phyloP scores from a whole-genome alignment of 2,797 vertebrate species.

The Pangasius djambal region DNA sequence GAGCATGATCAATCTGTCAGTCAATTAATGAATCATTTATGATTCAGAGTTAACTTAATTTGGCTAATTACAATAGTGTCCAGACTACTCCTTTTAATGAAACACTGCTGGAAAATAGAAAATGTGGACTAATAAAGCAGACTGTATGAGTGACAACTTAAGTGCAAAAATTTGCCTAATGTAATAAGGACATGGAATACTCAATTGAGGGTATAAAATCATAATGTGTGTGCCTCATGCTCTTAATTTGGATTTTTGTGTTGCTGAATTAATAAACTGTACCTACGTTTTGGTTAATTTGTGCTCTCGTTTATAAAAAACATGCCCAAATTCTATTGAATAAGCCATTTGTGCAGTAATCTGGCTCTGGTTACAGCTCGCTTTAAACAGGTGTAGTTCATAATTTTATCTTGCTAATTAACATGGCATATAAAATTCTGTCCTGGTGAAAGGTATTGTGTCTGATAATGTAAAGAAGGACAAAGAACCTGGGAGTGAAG shows the following conservation, averaged over 20 bases:
- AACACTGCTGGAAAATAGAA: not conserved
- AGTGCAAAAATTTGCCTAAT: not conserved
- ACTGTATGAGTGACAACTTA: not conserved
- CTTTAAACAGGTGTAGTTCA: not conserved
- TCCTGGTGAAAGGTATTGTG: not conserved
- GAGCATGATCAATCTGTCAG: conserved; percentile 1
- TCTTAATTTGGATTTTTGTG: not conserved
- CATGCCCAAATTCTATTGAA: not conserved
- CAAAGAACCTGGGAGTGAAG: not conserved
- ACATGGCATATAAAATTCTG: not conserved
- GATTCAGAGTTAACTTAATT: not conserved
- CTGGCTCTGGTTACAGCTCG: not conserved
- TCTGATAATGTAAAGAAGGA: conserved; percentile 14
- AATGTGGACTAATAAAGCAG: not conserved
- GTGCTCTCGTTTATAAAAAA: not conserved
- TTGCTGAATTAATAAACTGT: not conserved
- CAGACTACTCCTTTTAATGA: not conserved
- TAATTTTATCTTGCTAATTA: not conserved
- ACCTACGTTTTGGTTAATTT: not conserved
- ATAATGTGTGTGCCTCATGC: not conserved
- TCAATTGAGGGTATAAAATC: not conserved
- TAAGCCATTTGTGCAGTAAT: not conserved
- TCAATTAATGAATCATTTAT: conserved; percentile 11
- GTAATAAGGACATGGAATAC: not conserved
- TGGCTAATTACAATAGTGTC: not conserved